phyloP scores from a whole-genome alignment of 2,888 invertebrate species.

The Oscheius sp. region DNA sequence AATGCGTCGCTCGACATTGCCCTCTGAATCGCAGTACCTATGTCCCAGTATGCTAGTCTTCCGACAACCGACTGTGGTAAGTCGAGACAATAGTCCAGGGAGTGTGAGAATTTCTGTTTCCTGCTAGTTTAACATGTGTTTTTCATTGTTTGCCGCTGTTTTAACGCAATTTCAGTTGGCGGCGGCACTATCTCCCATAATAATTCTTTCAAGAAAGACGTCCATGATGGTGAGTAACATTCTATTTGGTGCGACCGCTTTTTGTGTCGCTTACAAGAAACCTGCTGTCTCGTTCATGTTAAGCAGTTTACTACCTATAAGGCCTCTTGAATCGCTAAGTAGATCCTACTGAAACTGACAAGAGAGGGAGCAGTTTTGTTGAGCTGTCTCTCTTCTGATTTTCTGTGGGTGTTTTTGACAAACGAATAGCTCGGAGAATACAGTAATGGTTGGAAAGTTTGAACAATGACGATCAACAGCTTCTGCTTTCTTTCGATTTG shows the following conservation, averaged over 20 bases:
- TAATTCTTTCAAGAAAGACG: background rate
- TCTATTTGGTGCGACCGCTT: too few relatives aligned
- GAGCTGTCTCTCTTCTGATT: background rate
- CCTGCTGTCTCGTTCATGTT: too few relatives aligned
- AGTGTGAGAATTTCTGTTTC: background rate
- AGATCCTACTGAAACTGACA: too few relatives aligned
- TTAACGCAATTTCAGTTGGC: slow-evolving; percentile 19
- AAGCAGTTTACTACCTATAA: too few relatives aligned
- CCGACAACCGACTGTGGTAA: slow-evolving; percentile 1
- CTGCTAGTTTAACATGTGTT: background rate
- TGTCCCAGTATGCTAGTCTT: slow-evolving; percentile 14
- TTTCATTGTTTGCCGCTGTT: slow-evolving; percentile 2
- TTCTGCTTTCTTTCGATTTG: too few relatives aligned
- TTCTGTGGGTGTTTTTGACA: background rate
- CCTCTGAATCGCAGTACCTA: background rate
- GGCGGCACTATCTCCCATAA: slow-evolving; percentile 10
- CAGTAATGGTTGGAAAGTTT: too few relatives aligned
- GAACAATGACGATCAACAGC: too few relatives aligned
- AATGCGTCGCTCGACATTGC: slow-evolving; percentile 2
- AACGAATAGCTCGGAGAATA: too few relatives aligned
- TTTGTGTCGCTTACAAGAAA: too few relatives aligned
- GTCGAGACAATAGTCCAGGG: background rate
- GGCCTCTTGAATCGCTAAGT: too few relatives aligned
- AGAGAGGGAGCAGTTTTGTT: too few relatives aligned
- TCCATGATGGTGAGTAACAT: slow-evolving; percentile 13